Evolutionary conservation across 2,888 invertebrate genomes (phyloP).

Genomic region (Caenorhabditis sp.): DNA sequence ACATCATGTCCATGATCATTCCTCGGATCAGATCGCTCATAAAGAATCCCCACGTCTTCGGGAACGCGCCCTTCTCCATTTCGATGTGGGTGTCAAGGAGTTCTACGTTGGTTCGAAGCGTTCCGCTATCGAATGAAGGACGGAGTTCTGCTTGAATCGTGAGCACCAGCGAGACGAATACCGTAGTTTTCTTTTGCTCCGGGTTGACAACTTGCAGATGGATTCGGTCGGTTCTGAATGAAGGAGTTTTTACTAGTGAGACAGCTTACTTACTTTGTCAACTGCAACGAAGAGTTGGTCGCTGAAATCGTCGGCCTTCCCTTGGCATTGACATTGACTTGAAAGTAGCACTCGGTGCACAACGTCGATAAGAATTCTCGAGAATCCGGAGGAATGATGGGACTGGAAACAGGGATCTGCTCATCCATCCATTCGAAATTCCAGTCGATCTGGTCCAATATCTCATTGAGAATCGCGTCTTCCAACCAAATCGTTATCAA

Average conservation of each 20-base stretch:
- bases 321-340: conserved; percentile 79
- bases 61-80: conserved; percentile 82
- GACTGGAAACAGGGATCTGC: conserved; percentile 78
- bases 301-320: conserved; percentile 78
- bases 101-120: conserved; percentile 78
- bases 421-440: conserved; percentile 82
- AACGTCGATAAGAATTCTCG: conserved; percentile 79
- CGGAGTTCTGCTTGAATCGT: conserved; percentile 71
- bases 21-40: conserved; percentile 81
- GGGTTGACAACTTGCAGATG: conserved; percentile 81
- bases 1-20: conserved; percentile 82
- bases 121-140: conserved; percentile 74
- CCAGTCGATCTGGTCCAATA: conserved; percentile 80
- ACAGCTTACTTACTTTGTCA: conserved; percentile 75
- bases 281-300: conserved; percentile 76
- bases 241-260: not conserved
- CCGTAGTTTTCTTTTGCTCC: conserved; percentile 75
- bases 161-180: conserved; percentile 79
- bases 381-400: conserved; percentile 78
- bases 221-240: conserved; percentile 78
- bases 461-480: conserved; percentile 79
- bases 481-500: conserved; percentile 79
- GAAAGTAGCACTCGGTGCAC: conserved; percentile 81
- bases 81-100: conserved; percentile 78
- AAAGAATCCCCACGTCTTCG: conserved; percentile 77